Evolutionary conservation across 2,888 invertebrate genomes (phyloP).

Genomic region (Agrotis ipsilon): DNA sequence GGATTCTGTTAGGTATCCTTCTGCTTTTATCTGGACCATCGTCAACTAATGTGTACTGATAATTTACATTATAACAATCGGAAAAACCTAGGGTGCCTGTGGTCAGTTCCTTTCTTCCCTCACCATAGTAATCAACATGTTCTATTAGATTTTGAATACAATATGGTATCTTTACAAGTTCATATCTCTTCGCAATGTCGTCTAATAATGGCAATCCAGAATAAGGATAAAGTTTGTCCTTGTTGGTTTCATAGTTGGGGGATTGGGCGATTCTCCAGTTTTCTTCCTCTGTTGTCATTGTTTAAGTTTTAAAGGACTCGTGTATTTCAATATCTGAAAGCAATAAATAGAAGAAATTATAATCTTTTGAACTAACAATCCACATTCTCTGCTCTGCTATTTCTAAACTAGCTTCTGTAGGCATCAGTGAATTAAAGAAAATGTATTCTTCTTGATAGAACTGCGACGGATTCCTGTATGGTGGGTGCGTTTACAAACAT

Average conservation of each 20-base stretch:
- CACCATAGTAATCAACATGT: conserved; percentile 34
- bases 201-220: conserved; percentile 21
- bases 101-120: background rate
- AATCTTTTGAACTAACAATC: background rate
- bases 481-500: no score
- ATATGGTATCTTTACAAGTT: conserved; percentile 34
- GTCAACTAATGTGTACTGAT: fast-evolving
- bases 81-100: conserved; percentile 3
- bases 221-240: conserved; percentile 30
- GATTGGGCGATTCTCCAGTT: conserved; percentile 6
- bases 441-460: no score
- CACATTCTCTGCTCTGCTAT: background rate
- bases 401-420: background rate
- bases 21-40: conserved; percentile 4
- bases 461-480: no score
- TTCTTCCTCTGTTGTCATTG: background rate
- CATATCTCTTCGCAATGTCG: background rate
- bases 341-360: background rate
- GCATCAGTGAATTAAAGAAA: no score
- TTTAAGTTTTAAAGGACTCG: background rate
- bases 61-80: conserved; percentile 29
- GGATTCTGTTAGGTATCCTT: conserved; percentile 45
- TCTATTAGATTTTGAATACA: conserved; percentile 27
- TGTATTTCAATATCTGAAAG: conserved; percentile 20
- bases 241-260: conserved; percentile 34